phyloP scores from a whole-genome alignment of 2,888 invertebrate genomes.

The Gastrophysa polygoni region DNA sequence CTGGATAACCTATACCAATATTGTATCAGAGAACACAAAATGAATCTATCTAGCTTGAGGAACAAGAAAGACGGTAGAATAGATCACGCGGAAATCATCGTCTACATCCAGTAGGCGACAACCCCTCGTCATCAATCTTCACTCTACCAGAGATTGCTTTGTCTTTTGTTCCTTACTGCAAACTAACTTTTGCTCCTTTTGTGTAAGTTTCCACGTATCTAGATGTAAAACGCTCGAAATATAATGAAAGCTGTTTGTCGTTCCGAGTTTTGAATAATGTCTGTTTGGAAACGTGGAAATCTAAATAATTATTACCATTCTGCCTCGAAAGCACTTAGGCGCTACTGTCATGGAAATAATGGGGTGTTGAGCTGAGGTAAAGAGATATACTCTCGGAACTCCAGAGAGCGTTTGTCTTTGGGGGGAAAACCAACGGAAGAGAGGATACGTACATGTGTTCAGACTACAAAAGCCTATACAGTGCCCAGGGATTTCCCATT shows the following conservation, averaged over 20 bases:
- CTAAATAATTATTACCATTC: constrained; percentile 37
- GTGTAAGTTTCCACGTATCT: constrained; percentile 17
- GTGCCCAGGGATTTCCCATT: neutral
- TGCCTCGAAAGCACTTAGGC: constrained; percentile 21
- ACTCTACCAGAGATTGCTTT: constrained; percentile 10
- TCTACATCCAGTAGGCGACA: neutral
- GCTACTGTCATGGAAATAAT: constrained; percentile 23
- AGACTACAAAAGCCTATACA: neutral
- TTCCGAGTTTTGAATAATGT: constrained; percentile 30
- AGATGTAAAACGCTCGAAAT: constrained; percentile 25
- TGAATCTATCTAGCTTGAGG: too few relatives aligned
- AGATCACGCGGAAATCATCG: neutral
- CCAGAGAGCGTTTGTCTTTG: constrained; percentile 18
- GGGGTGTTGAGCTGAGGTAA: constrained; percentile 15
- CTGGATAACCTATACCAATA: too few relatives aligned
- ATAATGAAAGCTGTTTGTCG: constrained; percentile 34
- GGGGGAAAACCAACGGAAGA: constrained; percentile 22
- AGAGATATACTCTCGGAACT: constrained; percentile 15
- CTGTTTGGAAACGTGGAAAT: constrained; percentile 30
- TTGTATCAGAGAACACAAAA: too few relatives aligned
- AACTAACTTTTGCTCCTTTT: constrained; percentile 20
- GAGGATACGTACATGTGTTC: neutral
- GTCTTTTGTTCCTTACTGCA: constrained; percentile 14
- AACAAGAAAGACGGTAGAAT: neutral
- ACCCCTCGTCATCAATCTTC: neutral